Conservation (phyloP, 2,797 vertebrate genomes). For the Percopsis omiscomaycus region DNA sequence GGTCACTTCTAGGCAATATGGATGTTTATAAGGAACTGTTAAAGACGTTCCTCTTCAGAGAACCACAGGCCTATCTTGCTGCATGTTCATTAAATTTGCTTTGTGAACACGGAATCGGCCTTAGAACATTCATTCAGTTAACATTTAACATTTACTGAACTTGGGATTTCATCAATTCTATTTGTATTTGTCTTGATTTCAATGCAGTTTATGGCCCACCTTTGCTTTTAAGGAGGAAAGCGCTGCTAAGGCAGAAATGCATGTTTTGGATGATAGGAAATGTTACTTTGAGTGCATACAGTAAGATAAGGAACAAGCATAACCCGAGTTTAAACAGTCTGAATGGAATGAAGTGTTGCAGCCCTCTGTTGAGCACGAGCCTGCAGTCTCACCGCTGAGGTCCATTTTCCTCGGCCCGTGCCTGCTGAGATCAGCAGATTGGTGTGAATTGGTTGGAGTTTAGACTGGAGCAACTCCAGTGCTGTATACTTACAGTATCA, state of each 20-base stretch:
- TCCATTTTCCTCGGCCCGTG: slow-evolving; percentile 51
- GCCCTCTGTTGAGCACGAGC: slow-evolving; percentile 40
- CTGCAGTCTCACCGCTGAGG: slow-evolving; percentile 41
- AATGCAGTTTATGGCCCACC: not conserved
- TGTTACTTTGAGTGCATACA: slow-evolving; percentile 12
- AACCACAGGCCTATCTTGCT: too few species aligned
- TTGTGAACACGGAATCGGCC: too few species aligned
- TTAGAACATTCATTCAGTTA: too few species aligned
- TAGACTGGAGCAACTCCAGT: slow-evolving; percentile 40
- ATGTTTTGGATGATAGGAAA: slow-evolving; percentile 22
- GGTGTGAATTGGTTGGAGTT: slow-evolving; percentile 62
- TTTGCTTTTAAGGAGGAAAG: slow-evolving; percentile 12
- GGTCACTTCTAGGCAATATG: too few species aligned
- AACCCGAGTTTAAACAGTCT: slow-evolving; percentile 30
- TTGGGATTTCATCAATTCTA: slow-evolving; percentile 12
- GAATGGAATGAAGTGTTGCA: slow-evolving; percentile 37
- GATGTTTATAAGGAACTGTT: too few species aligned
- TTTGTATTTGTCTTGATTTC: slow-evolving; percentile 38
- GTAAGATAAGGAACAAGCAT: slow-evolving; percentile 19
- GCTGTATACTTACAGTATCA: slow-evolving; percentile 37
- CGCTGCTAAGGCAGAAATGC: not conserved
- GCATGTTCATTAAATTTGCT: too few species aligned
- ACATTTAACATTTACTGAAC: too few species aligned
- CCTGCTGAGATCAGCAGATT: slow-evolving; percentile 63
- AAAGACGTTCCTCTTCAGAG: too few species aligned